phyloP scores from a whole-genome alignment of 1,140 invertebrate species.

The Drosophila punjabiensis region DNA sequence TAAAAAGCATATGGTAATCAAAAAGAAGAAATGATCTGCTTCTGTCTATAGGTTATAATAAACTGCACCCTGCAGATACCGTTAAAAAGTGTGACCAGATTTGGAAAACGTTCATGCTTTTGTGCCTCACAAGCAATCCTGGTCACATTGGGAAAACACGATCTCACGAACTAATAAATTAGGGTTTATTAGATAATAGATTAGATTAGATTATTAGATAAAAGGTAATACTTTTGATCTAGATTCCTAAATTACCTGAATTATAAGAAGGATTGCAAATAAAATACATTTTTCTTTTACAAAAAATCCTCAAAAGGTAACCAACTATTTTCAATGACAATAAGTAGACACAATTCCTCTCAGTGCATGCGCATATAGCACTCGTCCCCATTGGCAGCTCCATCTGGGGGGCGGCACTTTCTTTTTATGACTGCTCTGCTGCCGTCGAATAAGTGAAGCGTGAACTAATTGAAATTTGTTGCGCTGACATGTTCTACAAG shows the following conservation, averaged over 20 bases:
- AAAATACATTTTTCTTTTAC: background rate
- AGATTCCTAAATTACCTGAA: background rate
- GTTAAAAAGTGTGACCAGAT: no score
- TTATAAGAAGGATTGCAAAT: background rate
- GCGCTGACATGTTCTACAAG: constrained; percentile 77
- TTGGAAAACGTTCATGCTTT: no score
- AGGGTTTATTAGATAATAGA: no score
- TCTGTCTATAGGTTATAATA: no score
- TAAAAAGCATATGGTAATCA: no score
- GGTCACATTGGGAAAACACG: no score
- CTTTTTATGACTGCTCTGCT: constrained; percentile 69
- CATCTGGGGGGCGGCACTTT: constrained; percentile 65
- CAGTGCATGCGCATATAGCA: constrained; percentile 9
- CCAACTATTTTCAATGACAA: background rate
- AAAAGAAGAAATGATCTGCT: no score
- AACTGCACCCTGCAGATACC: no score
- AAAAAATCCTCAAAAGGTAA: background rate
- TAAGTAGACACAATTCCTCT: background rate
- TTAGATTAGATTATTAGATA: no score
- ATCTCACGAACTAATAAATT: no score
- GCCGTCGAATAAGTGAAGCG: constrained; percentile 77
- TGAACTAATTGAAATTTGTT: constrained; percentile 85
- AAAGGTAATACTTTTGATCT: background rate
- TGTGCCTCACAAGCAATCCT: no score
- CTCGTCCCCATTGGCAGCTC: constrained; percentile 32